Base-by-base conservation (phyloP, 2,113 vertebrate genomes). In the Turnix velox region DNA sequence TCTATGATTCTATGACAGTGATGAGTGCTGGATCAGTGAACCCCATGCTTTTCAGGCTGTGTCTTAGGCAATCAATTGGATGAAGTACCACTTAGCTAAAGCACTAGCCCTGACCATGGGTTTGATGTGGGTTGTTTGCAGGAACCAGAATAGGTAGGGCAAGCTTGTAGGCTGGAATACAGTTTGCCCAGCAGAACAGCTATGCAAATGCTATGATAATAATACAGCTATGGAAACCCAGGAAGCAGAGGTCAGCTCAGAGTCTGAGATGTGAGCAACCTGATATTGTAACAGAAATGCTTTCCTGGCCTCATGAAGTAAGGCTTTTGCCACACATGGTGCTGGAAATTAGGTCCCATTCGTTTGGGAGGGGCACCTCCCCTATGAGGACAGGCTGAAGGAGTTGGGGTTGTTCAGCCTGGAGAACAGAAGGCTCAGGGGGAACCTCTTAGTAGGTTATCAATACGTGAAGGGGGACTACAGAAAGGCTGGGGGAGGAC, bases 101-200 rank as follows among this genome's bases (percentile, higher is more conserved):
- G 19, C 27, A 39, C 25, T 58, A 3, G 11, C 40, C 10, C 14
- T 55, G 79, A 10, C 39, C 58, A 12, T 25, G 3, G 69, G 33
- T n/a, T 54, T 42, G 8, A 9, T 35, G 52, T 12, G 10, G 52
- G 31, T 8, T n/a, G 30, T 22, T 43, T 62, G 48, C 0, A 0
- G n/a, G 30, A 84, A 24, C 18, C 48, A 81, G 66, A 67, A 68
- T 59, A 46, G 59, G 22, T 28, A 59, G 17, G 52, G 27, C 30
- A n/a, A 76, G n/a, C 25, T 80, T 18, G 71, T 66, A 31, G 35
- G 37, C 28, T 61, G 68, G 37, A 82, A 63, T 81, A 78, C 43
- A 9, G 6, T 55, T 78, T 76, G 24, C 33, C 33, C 0, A 1
- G 7, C 18, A 42, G 30, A 62, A 62, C 91, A 81, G 55, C 22